Percentiles rank a stretch among this genome's conserved stretches.
Conservation (phyloP, 2,797 vertebrate genomes). For the Anas bahamensis region DNA sequence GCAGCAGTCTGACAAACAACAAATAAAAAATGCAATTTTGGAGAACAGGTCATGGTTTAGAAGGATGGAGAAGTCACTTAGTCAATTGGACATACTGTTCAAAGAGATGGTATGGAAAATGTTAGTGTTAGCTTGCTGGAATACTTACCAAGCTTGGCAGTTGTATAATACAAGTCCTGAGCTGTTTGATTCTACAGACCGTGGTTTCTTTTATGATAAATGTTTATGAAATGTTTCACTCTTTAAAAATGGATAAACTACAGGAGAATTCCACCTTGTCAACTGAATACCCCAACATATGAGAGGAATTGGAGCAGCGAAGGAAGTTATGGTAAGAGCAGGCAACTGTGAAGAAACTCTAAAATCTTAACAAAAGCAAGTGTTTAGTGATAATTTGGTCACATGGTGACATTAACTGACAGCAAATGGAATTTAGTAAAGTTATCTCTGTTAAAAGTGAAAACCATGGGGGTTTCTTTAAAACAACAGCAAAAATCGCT, state of each 20-base stretch:
- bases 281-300: neutral
- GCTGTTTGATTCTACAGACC: neutral
- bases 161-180: neutral
- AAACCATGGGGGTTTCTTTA: neutral
- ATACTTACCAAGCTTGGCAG: neutral
- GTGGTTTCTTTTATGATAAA: neutral
- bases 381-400: neutral
- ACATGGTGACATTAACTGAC: neutral
- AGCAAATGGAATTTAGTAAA: neutral
- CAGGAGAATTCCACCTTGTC: neutral
- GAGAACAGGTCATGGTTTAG: neutral
- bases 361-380: neutral
- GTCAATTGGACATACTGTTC: neutral
- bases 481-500: neutral
- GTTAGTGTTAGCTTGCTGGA: neutral
- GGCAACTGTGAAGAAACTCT: neutral
- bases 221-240: neutral
- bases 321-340: neutral
- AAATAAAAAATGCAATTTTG: neutral
- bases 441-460: neutral
- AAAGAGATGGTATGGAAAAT: neutral
- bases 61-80: neutral
- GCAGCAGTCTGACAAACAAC: neutral
- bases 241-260: neutral
- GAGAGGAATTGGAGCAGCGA: neutral